phyloP scores from a whole-genome alignment of 2,888 invertebrate species.

The Lysandra bellargus region DNA sequence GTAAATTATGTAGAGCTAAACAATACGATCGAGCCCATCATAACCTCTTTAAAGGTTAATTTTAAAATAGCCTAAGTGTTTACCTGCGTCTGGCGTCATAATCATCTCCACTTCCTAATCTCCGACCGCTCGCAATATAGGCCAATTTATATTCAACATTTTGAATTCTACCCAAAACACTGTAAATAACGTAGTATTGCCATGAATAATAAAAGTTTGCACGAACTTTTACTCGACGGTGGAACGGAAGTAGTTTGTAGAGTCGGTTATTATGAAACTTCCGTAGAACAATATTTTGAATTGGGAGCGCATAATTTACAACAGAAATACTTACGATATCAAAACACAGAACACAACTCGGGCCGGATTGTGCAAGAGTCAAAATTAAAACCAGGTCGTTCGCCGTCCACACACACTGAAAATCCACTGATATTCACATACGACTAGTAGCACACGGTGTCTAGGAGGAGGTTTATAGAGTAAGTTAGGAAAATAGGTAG shows the following conservation, averaged over 20 bases:
- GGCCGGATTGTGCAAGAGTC: slow-evolving; percentile 63
- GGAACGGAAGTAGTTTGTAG: neutral
- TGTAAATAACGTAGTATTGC: neutral
- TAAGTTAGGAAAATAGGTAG: slow-evolving; percentile 43
- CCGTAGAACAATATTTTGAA: slow-evolving; percentile 1
- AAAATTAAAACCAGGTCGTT: slow-evolving; percentile 70
- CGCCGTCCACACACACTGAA: slow-evolving; percentile 46
- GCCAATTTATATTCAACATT: neutral
- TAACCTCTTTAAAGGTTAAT: slow-evolving; percentile 18
- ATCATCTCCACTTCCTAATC: neutral
- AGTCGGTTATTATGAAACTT: neutral
- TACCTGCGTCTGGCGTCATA: neutral
- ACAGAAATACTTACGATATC: slow-evolving; percentile 48
- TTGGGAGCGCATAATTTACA: slow-evolving; percentile 24
- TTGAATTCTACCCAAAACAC: neutral
- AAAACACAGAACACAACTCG: slow-evolving; percentile 42
- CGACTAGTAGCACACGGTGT: slow-evolving; percentile 43
- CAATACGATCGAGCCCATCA: neutral
- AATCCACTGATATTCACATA: slow-evolving; percentile 41
- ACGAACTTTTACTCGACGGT: neutral
- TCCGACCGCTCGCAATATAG: neutral
- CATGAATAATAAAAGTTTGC: neutral
- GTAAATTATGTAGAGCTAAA: neutral
- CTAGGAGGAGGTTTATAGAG: slow-evolving; percentile 52
- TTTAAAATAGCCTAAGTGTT: slow-evolving; percentile 14